These are phyloP conservation scores for Steatocranus sp. DNA, from an alignment of 2,797 vertebrate genomes.

Conservation along the genomic window DNA sequence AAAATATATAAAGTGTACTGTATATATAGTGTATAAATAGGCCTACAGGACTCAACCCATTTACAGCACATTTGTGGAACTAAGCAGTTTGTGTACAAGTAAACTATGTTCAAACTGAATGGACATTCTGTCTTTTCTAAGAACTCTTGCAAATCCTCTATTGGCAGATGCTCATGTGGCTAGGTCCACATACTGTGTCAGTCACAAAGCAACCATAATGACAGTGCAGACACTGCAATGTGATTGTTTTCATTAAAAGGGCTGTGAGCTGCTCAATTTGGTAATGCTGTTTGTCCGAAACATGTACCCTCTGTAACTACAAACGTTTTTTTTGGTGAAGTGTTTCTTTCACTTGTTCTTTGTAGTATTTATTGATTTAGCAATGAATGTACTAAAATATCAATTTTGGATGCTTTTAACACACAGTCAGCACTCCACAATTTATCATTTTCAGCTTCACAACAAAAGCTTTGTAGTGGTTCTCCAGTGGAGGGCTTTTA, in stretches of 20 bases:
- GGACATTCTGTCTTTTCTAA: not conserved
- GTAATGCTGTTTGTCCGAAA: conserved; percentile 1
- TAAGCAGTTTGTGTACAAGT: not conserved
- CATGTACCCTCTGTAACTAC: not conserved
- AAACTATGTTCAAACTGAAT: not conserved
- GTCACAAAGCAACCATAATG: conserved; percentile 2
- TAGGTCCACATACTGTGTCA: not conserved
- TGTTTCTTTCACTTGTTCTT: not conserved
- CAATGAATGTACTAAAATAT: not conserved
- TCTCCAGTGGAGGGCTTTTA: not conserved
- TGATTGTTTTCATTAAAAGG: conserved; percentile 13
- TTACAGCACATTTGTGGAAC: not conserved
- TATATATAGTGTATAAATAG: not conserved
- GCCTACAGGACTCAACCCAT: not conserved
- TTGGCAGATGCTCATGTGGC: conserved; percentile 34
- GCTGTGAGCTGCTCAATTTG: not conserved
- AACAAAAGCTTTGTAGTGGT: not conserved
- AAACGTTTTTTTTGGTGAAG: not conserved
- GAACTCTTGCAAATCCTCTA: conserved; percentile 11
- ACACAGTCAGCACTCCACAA: not conserved
- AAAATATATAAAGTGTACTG: not conserved
- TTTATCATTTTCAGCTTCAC: not conserved
- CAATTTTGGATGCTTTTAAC: not conserved
- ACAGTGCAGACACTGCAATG: not conserved
- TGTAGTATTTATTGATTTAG: not conserved